Evolutionary conservation across 1,140 invertebrate species (phyloP).

Genomic region (Neoseiulus cucumeris): DNA sequence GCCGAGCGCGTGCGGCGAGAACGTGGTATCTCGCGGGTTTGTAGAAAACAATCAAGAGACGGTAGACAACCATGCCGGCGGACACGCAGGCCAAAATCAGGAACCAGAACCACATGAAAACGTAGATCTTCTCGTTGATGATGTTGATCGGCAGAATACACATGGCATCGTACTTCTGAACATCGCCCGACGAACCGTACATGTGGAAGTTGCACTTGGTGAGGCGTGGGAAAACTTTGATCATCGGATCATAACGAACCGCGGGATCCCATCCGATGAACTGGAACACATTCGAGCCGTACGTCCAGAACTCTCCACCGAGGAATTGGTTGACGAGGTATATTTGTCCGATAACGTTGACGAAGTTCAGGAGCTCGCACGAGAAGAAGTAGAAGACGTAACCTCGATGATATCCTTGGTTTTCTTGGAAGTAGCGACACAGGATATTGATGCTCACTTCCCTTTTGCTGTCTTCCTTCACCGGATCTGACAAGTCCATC

Average conservation of each 20-base stretch:
- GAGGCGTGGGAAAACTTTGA: constrained; percentile 56
- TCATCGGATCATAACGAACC: constrained; percentile 23
- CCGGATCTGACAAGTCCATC: constrained; percentile 21
- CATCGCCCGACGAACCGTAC: constrained; percentile 46
- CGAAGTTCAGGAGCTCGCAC: constrained; percentile 45
- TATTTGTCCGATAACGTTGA: constrained; percentile 73
- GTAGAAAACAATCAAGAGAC: constrained; percentile 46
- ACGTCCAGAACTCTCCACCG: constrained; percentile 34
- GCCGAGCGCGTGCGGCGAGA: constrained; percentile 21
- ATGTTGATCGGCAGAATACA: constrained; percentile 65
- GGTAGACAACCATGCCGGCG: constrained; percentile 49
- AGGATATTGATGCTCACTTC: constrained; percentile 16
- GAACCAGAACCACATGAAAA: constrained; percentile 64
- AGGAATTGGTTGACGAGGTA: constrained; percentile 77
- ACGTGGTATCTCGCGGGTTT: constrained; percentile 18
- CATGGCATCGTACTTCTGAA: constrained; percentile 48
- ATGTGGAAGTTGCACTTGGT: constrained; percentile 84
- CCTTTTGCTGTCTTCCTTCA: constrained; percentile 16
- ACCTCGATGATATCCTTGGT: constrained; percentile 30
- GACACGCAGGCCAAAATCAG: constrained; percentile 42
- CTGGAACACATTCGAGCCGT: constrained; percentile 42
- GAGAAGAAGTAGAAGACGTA: constrained; percentile 44
- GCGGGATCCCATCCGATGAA: constrained; percentile 45
- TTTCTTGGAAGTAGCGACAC: constrained; percentile 22
- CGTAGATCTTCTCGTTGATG: constrained; percentile 67